Percentiles rank a stretch among this genome's conserved stretches.
These are phyloP conservation scores for Xestia xanthographa DNA, from an alignment of 2,888 invertebrate genomes.

Conservation along the genomic window DNA sequence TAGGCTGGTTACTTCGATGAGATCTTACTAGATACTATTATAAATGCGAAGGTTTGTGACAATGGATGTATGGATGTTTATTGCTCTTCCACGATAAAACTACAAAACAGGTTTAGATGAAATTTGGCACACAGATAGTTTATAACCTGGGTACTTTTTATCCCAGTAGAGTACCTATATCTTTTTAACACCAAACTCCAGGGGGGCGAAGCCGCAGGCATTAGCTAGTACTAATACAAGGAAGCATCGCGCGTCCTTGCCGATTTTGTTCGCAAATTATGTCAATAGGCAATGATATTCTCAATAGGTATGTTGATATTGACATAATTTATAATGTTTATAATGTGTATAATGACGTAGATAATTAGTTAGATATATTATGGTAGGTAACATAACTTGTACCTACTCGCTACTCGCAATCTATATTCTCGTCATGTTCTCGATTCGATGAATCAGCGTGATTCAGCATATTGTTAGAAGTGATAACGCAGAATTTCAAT, in stretches of 20 bases:
- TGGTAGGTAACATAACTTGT: not conserved
- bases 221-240: not conserved
- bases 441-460: slow-evolving; percentile 42
- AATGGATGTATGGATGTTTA: not conserved
- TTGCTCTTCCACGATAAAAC: not conserved
- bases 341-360: too few species aligned
- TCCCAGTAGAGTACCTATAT: not conserved
- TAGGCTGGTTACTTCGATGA: not conserved
- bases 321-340: not conserved
- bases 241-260: not conserved
- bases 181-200: not conserved
- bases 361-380: not conserved
- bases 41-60: not conserved
- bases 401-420: slow-evolving; percentile 5
- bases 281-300: too few species aligned
- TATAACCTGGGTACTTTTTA: not conserved
- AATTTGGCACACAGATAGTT: not conserved
- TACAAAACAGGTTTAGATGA: not conserved
- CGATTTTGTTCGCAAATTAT: not conserved
- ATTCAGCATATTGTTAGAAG: slow-evolving; percentile 31
- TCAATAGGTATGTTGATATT: not conserved
- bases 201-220: not conserved
- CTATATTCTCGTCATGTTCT: slow-evolving; percentile 25
- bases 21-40: not conserved
- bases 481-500: slow-evolving; percentile 34